Evolutionary conservation across 1,140 invertebrate species (phyloP), one percentile per base, ranked within the genome.

Genomic region (Matsumurasca onukii): DNA sequence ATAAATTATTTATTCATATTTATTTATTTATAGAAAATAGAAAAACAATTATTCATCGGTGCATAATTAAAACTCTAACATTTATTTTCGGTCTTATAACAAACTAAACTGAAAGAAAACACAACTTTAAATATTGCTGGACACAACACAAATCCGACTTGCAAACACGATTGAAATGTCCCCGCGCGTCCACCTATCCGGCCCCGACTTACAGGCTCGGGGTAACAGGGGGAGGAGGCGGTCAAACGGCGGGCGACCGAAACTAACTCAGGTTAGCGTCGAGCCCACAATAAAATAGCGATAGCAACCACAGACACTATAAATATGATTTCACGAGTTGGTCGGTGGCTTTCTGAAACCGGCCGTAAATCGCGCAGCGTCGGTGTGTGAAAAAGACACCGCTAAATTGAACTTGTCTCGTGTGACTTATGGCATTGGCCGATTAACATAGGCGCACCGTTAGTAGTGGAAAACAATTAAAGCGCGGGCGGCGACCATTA

Each of bases 271-370:
- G 34, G 5, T 39, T 39, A 17, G 34, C 34, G 34, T 17, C 34
- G 34, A 39, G 49, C 3, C 9, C 49, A 52, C 49, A n/a, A 52
- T 52, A 52, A 52, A 52, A 59, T 24, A 25, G 55, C 55, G n/a
- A 59, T 29, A 59, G 24, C 22, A 27, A 27, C 55, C 55, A 27
- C 55, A 59, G 55, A 59, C 55, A 59, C 55, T 59, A 59, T 59
- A 59, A 59, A 59, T 59, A 59, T 59, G 55, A 59, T 59, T 59
- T 59, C 55, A 59, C 55, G 55, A 27, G 25, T 59, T 27, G 55
- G 55, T 59, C 5, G 34, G 34, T 39, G 55, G 55, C 55, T 59
- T 29, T 59, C 55, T 27, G 24, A 59, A 59, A 59, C 24, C 24
- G 25, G 55, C 55, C 24, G 30, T 59, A 59, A 59, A 59, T 59